Conservation (phyloP, 2,888 invertebrate species). For the Leptothorax acervorum region DNA sequence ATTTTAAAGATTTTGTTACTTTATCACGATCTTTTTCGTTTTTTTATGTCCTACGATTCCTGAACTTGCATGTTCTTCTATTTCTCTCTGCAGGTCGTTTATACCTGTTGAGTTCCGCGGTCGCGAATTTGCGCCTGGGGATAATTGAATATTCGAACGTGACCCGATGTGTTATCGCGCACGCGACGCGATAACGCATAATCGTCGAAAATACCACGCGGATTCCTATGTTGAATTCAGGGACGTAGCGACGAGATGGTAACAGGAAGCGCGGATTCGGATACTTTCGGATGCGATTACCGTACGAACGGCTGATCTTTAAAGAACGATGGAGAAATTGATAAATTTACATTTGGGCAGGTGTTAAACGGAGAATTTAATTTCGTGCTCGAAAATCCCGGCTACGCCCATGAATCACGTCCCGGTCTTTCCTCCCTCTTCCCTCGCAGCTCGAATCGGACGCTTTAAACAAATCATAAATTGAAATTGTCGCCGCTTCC, state of each 20-base stretch:
- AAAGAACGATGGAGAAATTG: not conserved
- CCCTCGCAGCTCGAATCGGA: conserved; percentile 50
- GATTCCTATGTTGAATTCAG: not conserved
- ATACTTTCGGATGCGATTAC: not conserved
- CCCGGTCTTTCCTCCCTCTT: conserved; percentile 30
- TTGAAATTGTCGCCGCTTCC: conserved; percentile 84
- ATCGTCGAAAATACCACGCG: conserved; percentile 9
- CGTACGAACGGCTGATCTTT: not conserved
- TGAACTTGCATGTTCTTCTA: not conserved
- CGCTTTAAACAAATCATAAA: conserved; percentile 80
- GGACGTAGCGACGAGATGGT: not conserved
- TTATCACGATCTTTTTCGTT: not conserved
- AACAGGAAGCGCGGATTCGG: not conserved
- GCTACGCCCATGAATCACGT: conserved; percentile 24
- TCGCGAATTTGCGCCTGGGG: not conserved
- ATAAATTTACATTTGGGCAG: not conserved
- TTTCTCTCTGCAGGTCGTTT: not conserved
- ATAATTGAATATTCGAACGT: not conserved
- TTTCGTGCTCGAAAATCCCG: not conserved
- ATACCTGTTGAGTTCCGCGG: not conserved
- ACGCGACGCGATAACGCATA: conserved; percentile 27
- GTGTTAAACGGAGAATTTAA: not conserved
- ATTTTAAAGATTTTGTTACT: not conserved
- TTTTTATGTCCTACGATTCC: not conserved
- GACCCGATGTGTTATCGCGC: conserved; percentile 14